Conservation (phyloP, 1,140 invertebrate genomes). For the Acarapis woodi region DNA sequence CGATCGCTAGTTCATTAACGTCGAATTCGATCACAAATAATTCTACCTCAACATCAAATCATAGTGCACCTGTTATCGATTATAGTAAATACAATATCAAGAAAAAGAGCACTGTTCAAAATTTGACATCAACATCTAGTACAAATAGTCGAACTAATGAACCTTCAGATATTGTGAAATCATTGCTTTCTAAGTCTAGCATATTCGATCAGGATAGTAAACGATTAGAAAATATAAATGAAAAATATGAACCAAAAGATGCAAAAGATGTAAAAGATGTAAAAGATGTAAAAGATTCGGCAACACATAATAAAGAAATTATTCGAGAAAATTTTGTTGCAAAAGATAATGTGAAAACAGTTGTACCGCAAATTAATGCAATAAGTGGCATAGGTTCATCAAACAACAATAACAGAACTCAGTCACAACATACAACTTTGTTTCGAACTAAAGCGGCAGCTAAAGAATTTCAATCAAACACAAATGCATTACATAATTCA, state of each 20-base stretch:
- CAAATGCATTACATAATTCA: slow-evolving; percentile 1
- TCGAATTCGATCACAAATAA: slow-evolving; percentile 5
- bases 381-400: no score
- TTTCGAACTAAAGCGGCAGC: slow-evolving; percentile 18
- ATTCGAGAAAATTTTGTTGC: no score
- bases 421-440: slow-evolving; percentile 10
- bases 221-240: slow-evolving; percentile 51
- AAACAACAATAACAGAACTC: slow-evolving; percentile 13
- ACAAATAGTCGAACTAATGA: slow-evolving; percentile 19
- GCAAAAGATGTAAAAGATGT: slow-evolving; percentile 1
- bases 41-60: slow-evolving; percentile 8
- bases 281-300: no score
- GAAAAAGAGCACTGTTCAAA: slow-evolving; percentile 14
- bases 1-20: not conserved
- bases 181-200: slow-evolving; percentile 57
- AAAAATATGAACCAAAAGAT: slow-evolving; percentile 46
- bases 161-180: slow-evolving; percentile 75
- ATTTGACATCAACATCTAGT: slow-evolving; percentile 21
- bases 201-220: slow-evolving; percentile 88
- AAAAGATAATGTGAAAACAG: no score
- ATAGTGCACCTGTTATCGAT: slow-evolving; percentile 16
- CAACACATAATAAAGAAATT: no score
- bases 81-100: slow-evolving; percentile 25
- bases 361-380: no score
- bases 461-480: slow-evolving; percentile 17